phyloP scores from a whole-genome alignment of 1,140 invertebrate species.

The Drosophila kohkoa region DNA sequence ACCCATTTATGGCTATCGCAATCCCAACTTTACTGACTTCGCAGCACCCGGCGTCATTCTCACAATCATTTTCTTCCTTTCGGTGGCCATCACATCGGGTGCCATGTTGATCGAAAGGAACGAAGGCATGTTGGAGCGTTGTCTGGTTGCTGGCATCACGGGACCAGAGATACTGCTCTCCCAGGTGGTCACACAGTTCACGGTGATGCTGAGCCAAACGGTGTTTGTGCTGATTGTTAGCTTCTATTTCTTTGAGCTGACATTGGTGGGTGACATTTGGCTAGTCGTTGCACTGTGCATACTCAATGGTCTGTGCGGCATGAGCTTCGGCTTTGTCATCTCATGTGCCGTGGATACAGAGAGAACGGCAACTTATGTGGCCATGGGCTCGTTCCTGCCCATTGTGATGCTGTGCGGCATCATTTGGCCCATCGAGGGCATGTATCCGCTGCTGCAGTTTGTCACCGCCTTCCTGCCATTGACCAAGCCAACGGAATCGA shows the following conservation, averaged over 20 bases:
- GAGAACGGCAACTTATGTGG: conserved; percentile 95
- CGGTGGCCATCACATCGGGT: conserved; percentile 95
- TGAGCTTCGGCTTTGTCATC: conserved; percentile 97
- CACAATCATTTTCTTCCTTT: conserved; percentile 97
- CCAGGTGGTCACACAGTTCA: conserved; percentile 94
- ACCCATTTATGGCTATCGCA: conserved; percentile 94
- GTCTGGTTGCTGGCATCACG: conserved; percentile 92
- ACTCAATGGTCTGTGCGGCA: conserved; percentile 95
- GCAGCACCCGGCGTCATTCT: conserved; percentile 97
- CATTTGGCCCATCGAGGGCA: conserved; percentile 94
- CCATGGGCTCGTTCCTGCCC: conserved; percentile 96
- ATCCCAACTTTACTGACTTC: conserved; percentile 97
- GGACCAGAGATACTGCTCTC: conserved; percentile 92
- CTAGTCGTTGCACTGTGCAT: conserved; percentile 92
- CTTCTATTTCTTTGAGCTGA: conserved; percentile 93
- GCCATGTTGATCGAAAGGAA: conserved; percentile 95
- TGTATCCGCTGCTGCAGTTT: conserved; percentile 92
- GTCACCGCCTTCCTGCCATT: conserved; percentile 93
- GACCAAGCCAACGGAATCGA: conserved; percentile 96
- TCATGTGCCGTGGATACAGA: conserved; percentile 95
- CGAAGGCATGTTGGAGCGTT: conserved; percentile 95
- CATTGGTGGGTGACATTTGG: conserved; percentile 91
- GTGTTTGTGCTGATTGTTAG: conserved; percentile 92
- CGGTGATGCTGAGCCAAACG: conserved; percentile 94
- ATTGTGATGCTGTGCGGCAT: conserved; percentile 95